phyloP scores from a whole-genome alignment of 2,888 invertebrate species.

The Dolichomitus sp. region DNA sequence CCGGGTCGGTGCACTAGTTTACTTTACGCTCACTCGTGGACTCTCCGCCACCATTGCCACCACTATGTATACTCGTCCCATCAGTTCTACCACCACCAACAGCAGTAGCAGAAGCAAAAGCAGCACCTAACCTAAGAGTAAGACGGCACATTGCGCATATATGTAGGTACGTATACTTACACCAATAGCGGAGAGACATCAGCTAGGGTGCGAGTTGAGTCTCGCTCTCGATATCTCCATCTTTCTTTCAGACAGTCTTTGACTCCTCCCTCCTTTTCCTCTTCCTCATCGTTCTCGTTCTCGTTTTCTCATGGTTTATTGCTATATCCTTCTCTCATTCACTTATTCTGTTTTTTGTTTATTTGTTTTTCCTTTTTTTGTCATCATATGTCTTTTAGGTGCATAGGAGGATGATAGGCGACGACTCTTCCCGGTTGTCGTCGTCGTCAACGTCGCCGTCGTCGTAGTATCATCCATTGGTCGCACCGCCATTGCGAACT shows the following conservation, averaged over 20 bases:
- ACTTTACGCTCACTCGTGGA: slow-evolving; percentile 77
- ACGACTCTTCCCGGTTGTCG: slow-evolving; percentile 12
- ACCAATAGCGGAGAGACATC: slow-evolving; percentile 31
- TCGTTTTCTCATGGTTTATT: slow-evolving; percentile 15
- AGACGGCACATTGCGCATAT: slow-evolving; percentile 14
- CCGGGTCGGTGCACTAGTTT: slow-evolving; percentile 81
- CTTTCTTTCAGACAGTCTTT: slow-evolving; percentile 22
- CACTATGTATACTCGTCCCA: slow-evolving; percentile 61
- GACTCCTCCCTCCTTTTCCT: not conserved
- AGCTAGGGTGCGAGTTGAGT: slow-evolving; percentile 34
- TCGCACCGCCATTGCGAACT: slow-evolving; percentile 55
- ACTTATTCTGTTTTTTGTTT: not conserved
- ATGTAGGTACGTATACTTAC: slow-evolving; percentile 24
- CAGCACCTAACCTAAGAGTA: slow-evolving; percentile 13
- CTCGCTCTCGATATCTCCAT: slow-evolving; percentile 57
- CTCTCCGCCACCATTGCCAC: slow-evolving; percentile 50
- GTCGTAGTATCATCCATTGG: slow-evolving; percentile 37
- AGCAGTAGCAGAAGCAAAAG: slow-evolving; percentile 23
- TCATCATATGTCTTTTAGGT: slow-evolving; percentile 1
- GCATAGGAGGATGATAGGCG: not conserved
- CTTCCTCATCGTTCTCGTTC: slow-evolving; percentile 24
- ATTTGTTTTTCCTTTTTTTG: not conserved
- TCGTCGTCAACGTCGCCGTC: slow-evolving; percentile 21
- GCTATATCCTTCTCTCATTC: slow-evolving; percentile 7
- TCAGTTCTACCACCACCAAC: slow-evolving; percentile 53